Evolutionary conservation across 1,140 invertebrate genomes (phyloP).

Genomic region (Diuraphis noxia): DNA sequence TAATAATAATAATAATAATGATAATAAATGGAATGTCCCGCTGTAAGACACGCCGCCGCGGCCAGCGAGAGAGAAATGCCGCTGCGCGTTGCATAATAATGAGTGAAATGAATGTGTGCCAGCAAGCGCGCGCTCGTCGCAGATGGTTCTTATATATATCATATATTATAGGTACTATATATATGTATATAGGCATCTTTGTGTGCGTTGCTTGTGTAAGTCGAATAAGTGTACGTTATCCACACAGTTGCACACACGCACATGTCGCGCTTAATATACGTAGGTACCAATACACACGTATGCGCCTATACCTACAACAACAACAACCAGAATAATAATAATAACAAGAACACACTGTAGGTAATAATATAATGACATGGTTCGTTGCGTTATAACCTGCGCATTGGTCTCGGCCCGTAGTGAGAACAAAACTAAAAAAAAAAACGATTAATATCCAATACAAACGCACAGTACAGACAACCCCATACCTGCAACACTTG

Average conservation of each 20-base stretch:
- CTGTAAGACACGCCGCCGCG: background rate
- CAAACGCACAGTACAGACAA: background rate
- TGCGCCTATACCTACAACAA: background rate
- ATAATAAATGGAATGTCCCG: background rate
- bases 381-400: conserved; percentile 35
- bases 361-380: conserved; percentile 39
- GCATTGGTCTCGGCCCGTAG: conserved; percentile 26
- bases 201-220: background rate
- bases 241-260: background rate
- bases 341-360: background rate
- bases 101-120: conserved; percentile 47
- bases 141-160: background rate
- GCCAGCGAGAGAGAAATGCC: conserved; percentile 22
- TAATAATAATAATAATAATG: conserved; percentile 22
- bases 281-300: no score
- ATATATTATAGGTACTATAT: no score
- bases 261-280: conserved; percentile 18
- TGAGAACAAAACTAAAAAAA: background rate
- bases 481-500: background rate
- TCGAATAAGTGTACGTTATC: background rate
- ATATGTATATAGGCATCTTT: no score
- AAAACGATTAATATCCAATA: background rate
- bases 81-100: conserved; percentile 31
- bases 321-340: background rate
- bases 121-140: conserved; percentile 11